Percentiles rank a stretch among this genome's conserved stretches.
Evolutionary conservation across 2,113 vertebrate species (phyloP).

Genomic region (Alethe diademata): DNA sequence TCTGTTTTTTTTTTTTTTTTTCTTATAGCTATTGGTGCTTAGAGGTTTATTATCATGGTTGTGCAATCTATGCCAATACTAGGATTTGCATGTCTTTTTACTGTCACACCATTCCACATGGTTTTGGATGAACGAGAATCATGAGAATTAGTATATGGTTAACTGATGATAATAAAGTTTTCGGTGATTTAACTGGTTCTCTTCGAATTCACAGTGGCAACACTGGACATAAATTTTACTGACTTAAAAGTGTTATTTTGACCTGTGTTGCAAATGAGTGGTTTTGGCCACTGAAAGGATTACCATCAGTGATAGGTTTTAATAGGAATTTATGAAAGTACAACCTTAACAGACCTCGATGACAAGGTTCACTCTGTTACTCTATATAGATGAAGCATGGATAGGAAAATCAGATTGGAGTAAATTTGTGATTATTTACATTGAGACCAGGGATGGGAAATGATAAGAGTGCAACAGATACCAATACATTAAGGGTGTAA

Average conservation of each 20-base stretch:
- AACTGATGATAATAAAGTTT: background rate
- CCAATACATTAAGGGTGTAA: rapidly evolving
- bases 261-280: background rate
- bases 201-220: background rate
- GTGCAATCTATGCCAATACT: background rate
- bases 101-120: background rate
- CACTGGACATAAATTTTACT: background rate
- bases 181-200: background rate
- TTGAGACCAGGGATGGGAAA: background rate
- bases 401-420: background rate
- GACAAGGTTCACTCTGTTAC: background rate
- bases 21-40: background rate
- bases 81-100: background rate
- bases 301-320: background rate
- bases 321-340: background rate
- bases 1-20: background rate
- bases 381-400: background rate
- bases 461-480: background rate
- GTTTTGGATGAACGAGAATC: background rate
- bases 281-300: background rate
- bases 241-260: background rate
- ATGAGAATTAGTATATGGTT: background rate
- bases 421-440: background rate
- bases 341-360: background rate
- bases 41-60: background rate